A percentile compares a stretch with the other conserved stretches of the same genome.
These are phyloP conservation scores for Reinhardtius hippoglossoides DNA, from an alignment of 2,113 vertebrate genomes.

Conservation along the genomic window DNA sequence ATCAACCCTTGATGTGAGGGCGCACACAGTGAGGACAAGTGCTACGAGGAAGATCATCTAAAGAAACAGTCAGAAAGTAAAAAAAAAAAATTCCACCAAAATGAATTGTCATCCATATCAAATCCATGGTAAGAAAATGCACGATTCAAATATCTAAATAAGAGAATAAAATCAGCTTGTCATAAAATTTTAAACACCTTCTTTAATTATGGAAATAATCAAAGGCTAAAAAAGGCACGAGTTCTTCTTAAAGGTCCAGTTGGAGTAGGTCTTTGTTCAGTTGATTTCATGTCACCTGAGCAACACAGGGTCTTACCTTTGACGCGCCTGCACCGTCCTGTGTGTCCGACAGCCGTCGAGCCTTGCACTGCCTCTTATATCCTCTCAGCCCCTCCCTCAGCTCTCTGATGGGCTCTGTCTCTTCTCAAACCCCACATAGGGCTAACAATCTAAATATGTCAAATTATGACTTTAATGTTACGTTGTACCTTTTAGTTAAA, in stretches of 20 bases:
- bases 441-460: no score
- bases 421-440: no score
- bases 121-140: neutral
- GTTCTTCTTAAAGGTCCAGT: neutral
- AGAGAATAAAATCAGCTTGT: no score
- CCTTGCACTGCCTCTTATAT: neutral
- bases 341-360: neutral
- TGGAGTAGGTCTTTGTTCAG: neutral
- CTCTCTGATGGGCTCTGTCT: no score
- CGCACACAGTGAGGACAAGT: slow-evolving; percentile 19
- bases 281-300: neutral
- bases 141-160: no score
- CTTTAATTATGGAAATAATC: neutral
- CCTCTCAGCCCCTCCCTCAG: neutral
- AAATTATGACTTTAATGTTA: no score
- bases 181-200: no score
- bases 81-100: neutral
- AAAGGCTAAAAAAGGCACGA: neutral
- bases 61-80: neutral
- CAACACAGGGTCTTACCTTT: neutral
- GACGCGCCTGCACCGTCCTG: neutral
- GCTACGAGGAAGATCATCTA: slow-evolving; percentile 52
- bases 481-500: no score
- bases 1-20: neutral
- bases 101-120: neutral